These are phyloP conservation scores for Trissolcus basalis DNA, from an alignment of 1,140 invertebrate species.

Conservation along the genomic window DNA sequence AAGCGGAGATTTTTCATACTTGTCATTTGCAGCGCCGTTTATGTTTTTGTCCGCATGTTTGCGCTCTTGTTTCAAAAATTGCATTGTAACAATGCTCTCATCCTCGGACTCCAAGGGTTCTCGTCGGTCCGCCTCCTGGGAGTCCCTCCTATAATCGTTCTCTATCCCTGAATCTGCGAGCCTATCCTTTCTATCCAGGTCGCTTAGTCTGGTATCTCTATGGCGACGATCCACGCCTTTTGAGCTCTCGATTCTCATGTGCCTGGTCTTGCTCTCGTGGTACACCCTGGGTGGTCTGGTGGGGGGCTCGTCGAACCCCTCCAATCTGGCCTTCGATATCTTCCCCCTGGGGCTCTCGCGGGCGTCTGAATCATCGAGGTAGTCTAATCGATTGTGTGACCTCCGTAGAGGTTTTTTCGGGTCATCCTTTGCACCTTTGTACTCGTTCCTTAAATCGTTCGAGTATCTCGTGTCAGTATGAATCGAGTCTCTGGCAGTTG, in stretches of 20 bases:
- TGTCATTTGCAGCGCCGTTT: constrained; percentile 49
- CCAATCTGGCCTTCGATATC: constrained; percentile 52
- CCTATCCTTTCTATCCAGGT: constrained; percentile 77
- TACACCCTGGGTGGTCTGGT: constrained; percentile 65
- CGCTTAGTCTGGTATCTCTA: constrained; percentile 67
- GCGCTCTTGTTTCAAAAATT: constrained; percentile 81
- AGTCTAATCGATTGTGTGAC: constrained; percentile 68
- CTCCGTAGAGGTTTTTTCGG: constrained; percentile 66
- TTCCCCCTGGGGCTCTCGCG: constrained; percentile 62
- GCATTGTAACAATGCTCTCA: constrained; percentile 79
- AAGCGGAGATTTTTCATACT: constrained; percentile 54
- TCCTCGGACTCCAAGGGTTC: constrained; percentile 78
- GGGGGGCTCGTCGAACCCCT: constrained; percentile 65
- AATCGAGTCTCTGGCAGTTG: constrained; percentile 68
- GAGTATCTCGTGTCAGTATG: constrained; percentile 62
- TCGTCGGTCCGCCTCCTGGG: constrained; percentile 77
- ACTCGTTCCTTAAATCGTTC: constrained; percentile 64
- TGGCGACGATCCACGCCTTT: constrained; percentile 64
- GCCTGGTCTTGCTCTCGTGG: constrained; percentile 70
- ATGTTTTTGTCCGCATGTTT: constrained; percentile 79
- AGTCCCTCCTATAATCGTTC: constrained; percentile 85
- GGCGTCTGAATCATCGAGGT: constrained; percentile 70
- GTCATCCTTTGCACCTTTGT: constrained; percentile 62
- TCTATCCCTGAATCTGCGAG: constrained; percentile 86
- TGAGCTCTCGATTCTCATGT: constrained; percentile 63